A percentile compares a stretch with the other conserved stretches of the same genome.
Conservation (phyloP, 23 tunicate species). For the Diplosoma virens region DNA sequence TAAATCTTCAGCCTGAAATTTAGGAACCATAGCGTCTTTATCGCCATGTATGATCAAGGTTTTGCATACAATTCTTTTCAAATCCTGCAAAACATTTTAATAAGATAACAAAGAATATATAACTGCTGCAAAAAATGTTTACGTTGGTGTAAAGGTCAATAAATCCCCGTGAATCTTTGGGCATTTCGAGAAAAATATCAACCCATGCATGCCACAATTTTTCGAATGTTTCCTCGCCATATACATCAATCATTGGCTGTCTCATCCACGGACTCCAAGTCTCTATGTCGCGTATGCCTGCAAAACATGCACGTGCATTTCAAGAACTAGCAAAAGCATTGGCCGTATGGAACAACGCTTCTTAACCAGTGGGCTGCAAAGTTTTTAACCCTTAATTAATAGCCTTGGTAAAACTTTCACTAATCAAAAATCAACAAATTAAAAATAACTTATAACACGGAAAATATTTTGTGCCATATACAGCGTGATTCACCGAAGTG, state of each 20-base stretch:
- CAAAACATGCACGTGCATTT: not conserved
- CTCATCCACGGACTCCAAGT: conserved; percentile 67
- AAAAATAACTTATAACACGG: too few species aligned
- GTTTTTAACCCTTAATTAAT: too few species aligned
- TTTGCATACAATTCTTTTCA: conserved; percentile 41
- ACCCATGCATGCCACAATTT: conserved; percentile 73
- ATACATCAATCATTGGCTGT: conserved; percentile 72
- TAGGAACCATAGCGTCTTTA: conserved; percentile 74
- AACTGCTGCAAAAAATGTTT: too few species aligned
- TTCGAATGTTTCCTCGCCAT: conserved; percentile 62
- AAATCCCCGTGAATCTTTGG: conserved; percentile 36
- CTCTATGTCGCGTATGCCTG: conserved; percentile 40
- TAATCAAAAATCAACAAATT: too few species aligned
- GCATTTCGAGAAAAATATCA: conserved; percentile 50
- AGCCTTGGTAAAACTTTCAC: too few species aligned
- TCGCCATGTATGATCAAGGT: conserved; percentile 77
- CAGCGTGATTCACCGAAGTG: too few species aligned
- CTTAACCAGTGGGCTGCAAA: too few species aligned
- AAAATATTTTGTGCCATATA: too few species aligned
- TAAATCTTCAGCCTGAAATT: conserved; percentile 61
- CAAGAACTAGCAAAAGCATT: too few species aligned
- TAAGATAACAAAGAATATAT: too few species aligned
- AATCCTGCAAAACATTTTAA: conserved; percentile 37
- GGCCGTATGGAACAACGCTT: too few species aligned
- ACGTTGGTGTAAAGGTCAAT: conserved; percentile 43